Percentiles rank a stretch among this genome's conserved stretches.
Evolutionary conservation across 2,888 invertebrate genomes (phyloP).

Genomic region (Frankliniella intonsa): DNA sequence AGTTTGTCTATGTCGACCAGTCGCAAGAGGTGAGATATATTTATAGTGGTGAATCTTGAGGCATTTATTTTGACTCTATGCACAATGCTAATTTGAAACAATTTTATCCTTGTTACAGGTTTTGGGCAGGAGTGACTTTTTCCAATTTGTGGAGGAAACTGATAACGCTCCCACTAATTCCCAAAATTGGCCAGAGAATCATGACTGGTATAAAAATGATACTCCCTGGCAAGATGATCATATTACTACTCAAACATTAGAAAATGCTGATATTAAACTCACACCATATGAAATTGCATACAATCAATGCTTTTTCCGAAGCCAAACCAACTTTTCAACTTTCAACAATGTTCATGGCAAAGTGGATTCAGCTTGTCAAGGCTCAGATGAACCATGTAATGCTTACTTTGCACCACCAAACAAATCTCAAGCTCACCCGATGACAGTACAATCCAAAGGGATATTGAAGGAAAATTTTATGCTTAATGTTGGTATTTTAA

Average conservation of each 20-base stretch:
- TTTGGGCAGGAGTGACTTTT: background rate
- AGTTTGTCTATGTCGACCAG: background rate
- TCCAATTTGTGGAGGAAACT: background rate
- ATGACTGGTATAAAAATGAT: background rate
- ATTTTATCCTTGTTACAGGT: background rate
- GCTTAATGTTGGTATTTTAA: background rate
- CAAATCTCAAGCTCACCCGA: background rate
- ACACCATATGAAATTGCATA: background rate
- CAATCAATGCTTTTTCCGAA: background rate
- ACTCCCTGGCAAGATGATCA: background rate
- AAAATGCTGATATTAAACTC: background rate
- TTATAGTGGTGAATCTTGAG: background rate
- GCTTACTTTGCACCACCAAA: background rate
- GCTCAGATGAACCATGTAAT: background rate
- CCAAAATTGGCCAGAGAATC: background rate
- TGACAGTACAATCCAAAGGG: too few relatives aligned
- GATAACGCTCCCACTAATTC: background rate
- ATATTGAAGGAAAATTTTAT: background rate
- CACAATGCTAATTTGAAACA: background rate
- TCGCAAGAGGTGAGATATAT: background rate
- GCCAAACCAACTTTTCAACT: background rate
- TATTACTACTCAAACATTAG: background rate
- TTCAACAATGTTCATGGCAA: background rate
- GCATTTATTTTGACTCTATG: background rate
- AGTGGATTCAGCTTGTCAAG: background rate